Base-by-base conservation (phyloP, 2,113 vertebrate species). In the Bos indicus region DNA sequence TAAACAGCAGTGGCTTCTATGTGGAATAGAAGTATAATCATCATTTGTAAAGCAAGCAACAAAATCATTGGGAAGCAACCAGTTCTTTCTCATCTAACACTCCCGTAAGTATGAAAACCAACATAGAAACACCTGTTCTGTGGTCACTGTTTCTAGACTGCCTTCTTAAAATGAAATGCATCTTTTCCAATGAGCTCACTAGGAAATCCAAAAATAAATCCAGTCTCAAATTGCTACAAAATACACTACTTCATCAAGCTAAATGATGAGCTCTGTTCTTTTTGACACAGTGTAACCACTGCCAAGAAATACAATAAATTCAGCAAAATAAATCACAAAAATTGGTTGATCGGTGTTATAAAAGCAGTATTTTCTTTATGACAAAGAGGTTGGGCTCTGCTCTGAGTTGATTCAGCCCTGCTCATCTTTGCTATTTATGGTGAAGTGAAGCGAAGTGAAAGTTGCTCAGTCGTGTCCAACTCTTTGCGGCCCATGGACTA, bases 161-260 rank as follows among this genome's bases (percentile, higher is more conserved):
- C 7, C 43, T 93, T 88, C 82, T 92, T 93, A 81, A 96, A 97
- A 96, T 46, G 43, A 94, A 95, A 78, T 81, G 26, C 13, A 56
- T 90, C 51, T 93, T 97, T 60, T 36, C 52, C 91, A 93, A 33
- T 84, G 80, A 95, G 64, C 40, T 93, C 30, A 91, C 54, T 46
- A 95, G 84, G 57, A 91, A 91, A 88, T 92, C 30, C n/a, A 64
- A 86, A 85, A 93, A 94, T 13, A 84, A 93, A 93, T 82, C 7
- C 3, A 62, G 64, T n/a, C 57, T 80, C 48, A 94, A 94, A 91
- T 30, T 85, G 52, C 54, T 60, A 43, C n/a, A 81, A 40, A 88
- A 92, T 40, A 82, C 33, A 1, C 33, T 15, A 23, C n/a, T 82
- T 92, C 36, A 94, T 60, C 19, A n/a, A 93, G 60, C 85, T 43